Evolutionary conservation across 2,888 invertebrate species (phyloP), one percentile per base, ranked within the genome.

Genomic region (Drosophila fungiperda): DNA sequence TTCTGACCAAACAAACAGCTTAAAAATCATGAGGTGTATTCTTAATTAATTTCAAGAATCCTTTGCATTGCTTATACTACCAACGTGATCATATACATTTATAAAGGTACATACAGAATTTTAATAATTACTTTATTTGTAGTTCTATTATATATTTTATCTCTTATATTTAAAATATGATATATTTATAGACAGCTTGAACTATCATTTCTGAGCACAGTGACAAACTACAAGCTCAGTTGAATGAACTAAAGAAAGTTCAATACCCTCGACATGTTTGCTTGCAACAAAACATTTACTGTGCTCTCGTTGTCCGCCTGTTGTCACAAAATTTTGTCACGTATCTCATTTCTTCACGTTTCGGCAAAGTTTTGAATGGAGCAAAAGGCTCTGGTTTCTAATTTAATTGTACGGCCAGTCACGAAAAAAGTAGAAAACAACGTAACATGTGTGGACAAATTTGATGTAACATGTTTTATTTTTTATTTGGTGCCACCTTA

Each of bases 361-460:
- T 63, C 63, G 73, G 55, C 60, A 61, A 86, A 86, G 73, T 77
- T 88, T 71, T 54, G 33, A 57, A 29, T 66, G 57, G 67, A 55
- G 50, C 50, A 57, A 50, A 60, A 67, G 68, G 78, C 73, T 78
- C 73, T 73, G 85, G 73, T 86, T 89, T 89, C 80, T 82, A 87
- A 86, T 86, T 87, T 75, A 89, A 87, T 89, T 86, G 85, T 66
- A 79, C 68, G 58, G 62, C 61, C 64, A 53, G 66, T 61, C 68
- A 53, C 60, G 52, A 20, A 35, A 45, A 52, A 26, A 65, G 52
- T 49, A 26, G 17, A 60, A 50, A 52, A 32, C 48, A 26, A 65
- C 29, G 50, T 35, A 33, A n/a, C 64, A 36, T 32, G 42, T 35
- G 20, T 20, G 26, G 48, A 49, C 68, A 11, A 17, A 40, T 55